These are phyloP conservation scores for Crocidura indochinensis DNA, from an alignment of 2,797 vertebrate genomes.

Conservation along the genomic window DNA sequence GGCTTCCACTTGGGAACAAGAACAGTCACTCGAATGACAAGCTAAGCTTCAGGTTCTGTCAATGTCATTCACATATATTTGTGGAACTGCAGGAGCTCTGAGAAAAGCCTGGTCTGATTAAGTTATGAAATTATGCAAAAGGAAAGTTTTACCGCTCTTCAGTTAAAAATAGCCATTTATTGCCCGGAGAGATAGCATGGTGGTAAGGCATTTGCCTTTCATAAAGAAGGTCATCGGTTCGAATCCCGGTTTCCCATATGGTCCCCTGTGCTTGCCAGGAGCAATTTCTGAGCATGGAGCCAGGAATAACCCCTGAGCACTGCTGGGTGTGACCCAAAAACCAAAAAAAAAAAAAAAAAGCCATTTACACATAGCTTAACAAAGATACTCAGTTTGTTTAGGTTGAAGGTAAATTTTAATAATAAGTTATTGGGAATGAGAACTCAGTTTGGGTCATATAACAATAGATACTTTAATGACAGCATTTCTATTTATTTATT, in stretches of 20 bases:
- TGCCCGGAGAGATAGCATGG: too few relatives aligned
- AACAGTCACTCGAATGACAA: not conserved
- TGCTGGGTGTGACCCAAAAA: too few relatives aligned
- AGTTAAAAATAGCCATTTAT: not conserved
- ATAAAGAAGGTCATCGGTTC: too few relatives aligned
- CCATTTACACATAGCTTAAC: not conserved
- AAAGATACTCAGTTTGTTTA: slow-evolving; percentile 24
- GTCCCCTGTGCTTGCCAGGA: too few relatives aligned
- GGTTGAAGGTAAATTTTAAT: not conserved
- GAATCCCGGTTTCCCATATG: too few relatives aligned
- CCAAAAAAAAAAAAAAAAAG: too few relatives aligned
- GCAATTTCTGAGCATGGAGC: too few relatives aligned
- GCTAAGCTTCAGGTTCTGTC: not conserved
- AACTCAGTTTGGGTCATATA: not conserved
- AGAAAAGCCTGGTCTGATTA: slow-evolving; percentile 5
- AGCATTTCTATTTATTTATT: too few relatives aligned
- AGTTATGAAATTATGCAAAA: slow-evolving; percentile 7
- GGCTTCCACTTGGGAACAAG: not conserved
- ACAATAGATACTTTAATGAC: slow-evolving; percentile 30
- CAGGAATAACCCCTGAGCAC: too few relatives aligned
- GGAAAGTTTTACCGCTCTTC: not conserved
- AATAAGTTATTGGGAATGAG: slow-evolving; percentile 14
- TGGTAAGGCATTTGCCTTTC: too few relatives aligned
- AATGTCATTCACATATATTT: not conserved
- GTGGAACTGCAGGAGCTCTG: not conserved